phyloP scores from a whole-genome alignment of 2,888 invertebrate species.

The Noctua janthina region DNA sequence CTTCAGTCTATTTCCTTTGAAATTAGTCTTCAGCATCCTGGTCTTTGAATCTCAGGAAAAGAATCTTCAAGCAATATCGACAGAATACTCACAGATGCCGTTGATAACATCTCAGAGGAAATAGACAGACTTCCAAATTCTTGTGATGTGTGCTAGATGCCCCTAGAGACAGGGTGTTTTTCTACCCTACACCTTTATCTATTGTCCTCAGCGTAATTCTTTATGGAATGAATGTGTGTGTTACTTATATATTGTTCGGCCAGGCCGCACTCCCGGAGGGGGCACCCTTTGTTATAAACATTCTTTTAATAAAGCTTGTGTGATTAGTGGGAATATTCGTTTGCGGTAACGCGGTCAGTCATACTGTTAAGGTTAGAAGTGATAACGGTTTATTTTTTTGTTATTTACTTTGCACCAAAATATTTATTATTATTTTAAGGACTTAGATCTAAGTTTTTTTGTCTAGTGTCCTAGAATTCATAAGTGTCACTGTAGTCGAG shows the following conservation, averaged over 20 bases:
- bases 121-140: slow-evolving; percentile 73
- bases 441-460: slow-evolving; percentile 87
- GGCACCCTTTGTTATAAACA: slow-evolving; percentile 69
- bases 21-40: slow-evolving; percentile 16
- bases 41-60: slow-evolving; percentile 48
- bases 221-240: slow-evolving; percentile 89
- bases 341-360: slow-evolving; percentile 86
- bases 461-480: slow-evolving; percentile 88
- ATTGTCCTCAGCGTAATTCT: slow-evolving; percentile 84
- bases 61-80: background rate
- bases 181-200: slow-evolving; percentile 80
- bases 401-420: slow-evolving; percentile 86
- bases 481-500: slow-evolving; percentile 89
- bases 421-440: slow-evolving; percentile 86
- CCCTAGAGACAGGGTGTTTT: slow-evolving; percentile 80
- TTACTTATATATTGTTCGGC: slow-evolving; percentile 68
- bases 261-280: slow-evolving; percentile 72
- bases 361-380: slow-evolving; percentile 79
- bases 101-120: slow-evolving; percentile 43
- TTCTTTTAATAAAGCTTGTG: slow-evolving; percentile 85
- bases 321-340: slow-evolving; percentile 85
- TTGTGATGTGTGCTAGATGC: slow-evolving; percentile 84
- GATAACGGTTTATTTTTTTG: slow-evolving; percentile 79
- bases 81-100: slow-evolving; percentile 19
- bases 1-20: slow-evolving; percentile 63